These are phyloP conservation scores for Spodoptera picta DNA, from an alignment of 2,888 invertebrate species.

Conservation along the genomic window DNA sequence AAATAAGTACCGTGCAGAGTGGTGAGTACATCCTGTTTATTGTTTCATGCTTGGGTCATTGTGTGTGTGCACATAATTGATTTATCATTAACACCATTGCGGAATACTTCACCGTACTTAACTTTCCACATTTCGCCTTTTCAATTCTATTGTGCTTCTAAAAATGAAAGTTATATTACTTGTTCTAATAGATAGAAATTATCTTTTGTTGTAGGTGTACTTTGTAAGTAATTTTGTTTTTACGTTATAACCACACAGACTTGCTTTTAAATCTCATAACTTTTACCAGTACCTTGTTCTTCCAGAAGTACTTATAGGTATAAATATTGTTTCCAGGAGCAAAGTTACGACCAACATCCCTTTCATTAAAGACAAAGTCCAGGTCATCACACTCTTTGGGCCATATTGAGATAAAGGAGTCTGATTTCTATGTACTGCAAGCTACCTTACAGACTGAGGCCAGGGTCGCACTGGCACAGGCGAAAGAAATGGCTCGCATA, in stretches of 20 bases:
- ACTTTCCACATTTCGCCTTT: conserved; percentile 42
- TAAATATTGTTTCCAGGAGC: conserved; percentile 68
- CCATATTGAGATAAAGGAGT: conserved; percentile 88
- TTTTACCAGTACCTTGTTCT: not conserved
- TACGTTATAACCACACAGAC: not conserved
- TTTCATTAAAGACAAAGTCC: conserved; percentile 83
- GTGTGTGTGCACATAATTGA: conserved; percentile 47
- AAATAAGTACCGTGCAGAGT: conserved; percentile 78
- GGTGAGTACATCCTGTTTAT: conserved; percentile 76
- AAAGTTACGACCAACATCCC: conserved; percentile 81
- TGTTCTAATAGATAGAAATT: conserved; percentile 15
- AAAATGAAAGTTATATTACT: conserved; percentile 32
- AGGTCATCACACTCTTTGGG: conserved; percentile 84
- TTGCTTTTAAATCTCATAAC: not conserved
- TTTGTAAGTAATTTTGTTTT: conserved; percentile 24
- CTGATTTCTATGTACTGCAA: conserved; percentile 94
- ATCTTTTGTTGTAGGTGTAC: conserved; percentile 3
- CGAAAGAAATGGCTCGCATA: conserved; percentile 96
- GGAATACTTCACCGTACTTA: conserved; percentile 31
- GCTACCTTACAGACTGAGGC: conserved; percentile 96
- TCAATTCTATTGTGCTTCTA: conserved; percentile 17
- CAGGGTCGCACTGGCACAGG: conserved; percentile 95
- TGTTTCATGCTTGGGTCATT: conserved; percentile 48
- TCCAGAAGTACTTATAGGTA: not conserved
- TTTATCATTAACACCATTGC: conserved; percentile 46